phyloP scores from a whole-genome alignment of 2,113 vertebrate genomes.

The Callopanchax toddi region DNA sequence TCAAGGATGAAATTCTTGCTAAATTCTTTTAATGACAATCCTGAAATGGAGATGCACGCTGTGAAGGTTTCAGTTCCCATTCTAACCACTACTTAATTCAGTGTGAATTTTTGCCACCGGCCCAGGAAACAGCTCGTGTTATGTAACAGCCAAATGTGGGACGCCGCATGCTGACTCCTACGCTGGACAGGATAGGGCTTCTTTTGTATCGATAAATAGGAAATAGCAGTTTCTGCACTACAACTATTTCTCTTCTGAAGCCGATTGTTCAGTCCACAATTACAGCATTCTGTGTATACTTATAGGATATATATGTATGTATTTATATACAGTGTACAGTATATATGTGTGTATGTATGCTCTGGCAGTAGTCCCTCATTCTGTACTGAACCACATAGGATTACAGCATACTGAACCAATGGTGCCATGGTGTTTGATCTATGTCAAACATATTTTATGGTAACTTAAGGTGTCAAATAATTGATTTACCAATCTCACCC shows the following conservation, averaged over 20 bases:
- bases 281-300: not conserved
- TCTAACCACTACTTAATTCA: constrained; percentile 42
- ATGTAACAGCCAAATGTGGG: constrained; percentile 62
- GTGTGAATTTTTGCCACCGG: constrained; percentile 56
- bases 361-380: no score
- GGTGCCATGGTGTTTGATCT: no score
- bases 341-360: no score
- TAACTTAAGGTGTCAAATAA: no score
- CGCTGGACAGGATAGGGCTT: constrained; percentile 40
- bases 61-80: constrained; percentile 22
- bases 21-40: constrained; percentile 2
- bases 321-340: no score
- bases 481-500: no score
- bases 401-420: no score
- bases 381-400: no score
- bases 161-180: constrained; percentile 55
- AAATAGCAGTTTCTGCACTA: constrained; percentile 15
- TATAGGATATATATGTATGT: no score
- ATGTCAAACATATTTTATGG: no score
- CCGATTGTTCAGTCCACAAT: constrained; percentile 8
- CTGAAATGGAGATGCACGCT: constrained; percentile 16
- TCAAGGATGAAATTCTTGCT: constrained; percentile 13
- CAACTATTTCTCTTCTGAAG: constrained; percentile 22
- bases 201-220: constrained; percentile 43
- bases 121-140: constrained; percentile 48